Base-by-base conservation (phyloP, 2,113 vertebrate genomes). In the Phalacrocorax pelagicus region DNA sequence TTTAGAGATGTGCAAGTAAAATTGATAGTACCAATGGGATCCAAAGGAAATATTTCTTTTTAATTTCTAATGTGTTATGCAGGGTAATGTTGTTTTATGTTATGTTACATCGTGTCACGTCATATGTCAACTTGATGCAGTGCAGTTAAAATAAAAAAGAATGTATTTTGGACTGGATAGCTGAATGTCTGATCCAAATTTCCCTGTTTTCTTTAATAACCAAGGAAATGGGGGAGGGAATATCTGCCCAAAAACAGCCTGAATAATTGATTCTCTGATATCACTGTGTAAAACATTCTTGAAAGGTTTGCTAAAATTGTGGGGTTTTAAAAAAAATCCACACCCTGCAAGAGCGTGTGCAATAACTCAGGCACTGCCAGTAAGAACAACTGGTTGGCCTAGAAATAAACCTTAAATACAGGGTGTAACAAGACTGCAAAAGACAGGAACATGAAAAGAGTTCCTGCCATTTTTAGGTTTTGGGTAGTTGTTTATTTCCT, bases 1-100 rank as follows among this genome's bases (percentile, higher is more conserved):
- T 85, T 95, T 82, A 94, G 89, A 95, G 96, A 96, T 94, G 86
- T 95, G 59, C 83, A 96, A 95, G 55, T 69, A 70, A 86, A 96
- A 65, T 66, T 75, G 91, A 95, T 32, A 51, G 86, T 29, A 78
- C 52, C 27, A 44, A n/a, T 10, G 57, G 59, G 77, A 91, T 90
- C 93, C 93, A 95, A 92, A 49, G 55, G 49, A 95, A 96, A 97
- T 86, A 89, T 96, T 92, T 93, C 46, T 75, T 93, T 96, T 96
- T 91, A 61, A 94, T 97, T 94, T 96, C 86, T 81, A 69, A 93
- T 29, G 66, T 85, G 95, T 86, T 91, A 82, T 86, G 94, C 58
- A 91, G 87, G 92, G 75, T 49, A 86, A 80, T 59, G 73, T 70
- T 82, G 78, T 30, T 96, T 95, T 87, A 86, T 85, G 90, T 84